A percentile compares a stretch with the other conserved stretches of the same genome.
These are phyloP conservation scores for Eumacrocentrus americanus DNA, from an alignment of 2,888 invertebrate species.

Conservation along the genomic window DNA sequence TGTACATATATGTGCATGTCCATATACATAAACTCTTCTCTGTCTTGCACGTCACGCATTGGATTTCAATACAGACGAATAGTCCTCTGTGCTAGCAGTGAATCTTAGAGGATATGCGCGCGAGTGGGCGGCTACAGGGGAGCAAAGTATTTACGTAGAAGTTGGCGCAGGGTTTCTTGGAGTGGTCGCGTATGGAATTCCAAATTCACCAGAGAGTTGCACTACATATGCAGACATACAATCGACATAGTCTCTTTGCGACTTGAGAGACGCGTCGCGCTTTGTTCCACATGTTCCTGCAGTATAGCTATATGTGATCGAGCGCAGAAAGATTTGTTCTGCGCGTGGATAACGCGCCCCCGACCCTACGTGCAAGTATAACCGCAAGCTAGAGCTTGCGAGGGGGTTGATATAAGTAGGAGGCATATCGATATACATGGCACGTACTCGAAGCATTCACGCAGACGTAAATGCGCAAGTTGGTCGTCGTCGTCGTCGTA, in stretches of 20 bases:
- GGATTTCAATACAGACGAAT: conserved; percentile 6
- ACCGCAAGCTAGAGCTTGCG: background rate
- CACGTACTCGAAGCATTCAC: conserved; percentile 41
- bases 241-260: no score
- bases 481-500: background rate
- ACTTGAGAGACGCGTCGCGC: conserved; percentile 1
- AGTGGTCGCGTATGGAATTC: conserved; percentile 43
- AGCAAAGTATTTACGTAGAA: no score
- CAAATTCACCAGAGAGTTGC: conserved; percentile 36
- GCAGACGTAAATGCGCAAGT: conserved; percentile 8
- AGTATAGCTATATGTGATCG: conserved; percentile 8
- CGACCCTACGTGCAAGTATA: background rate
- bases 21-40: background rate
- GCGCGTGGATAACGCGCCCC: background rate
- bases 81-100: background rate
- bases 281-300: background rate
- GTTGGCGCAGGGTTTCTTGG: conserved; percentile 3
- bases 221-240: no score
- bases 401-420: background rate
- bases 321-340: conserved; percentile 5
- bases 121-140: background rate
- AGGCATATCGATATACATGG: conserved; percentile 45
- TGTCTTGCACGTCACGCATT: background rate
- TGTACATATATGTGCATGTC: no score
- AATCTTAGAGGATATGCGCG: background rate